phyloP scores from a whole-genome alignment of 2,113 vertebrate species.

The Sylvicapra grimmia region DNA sequence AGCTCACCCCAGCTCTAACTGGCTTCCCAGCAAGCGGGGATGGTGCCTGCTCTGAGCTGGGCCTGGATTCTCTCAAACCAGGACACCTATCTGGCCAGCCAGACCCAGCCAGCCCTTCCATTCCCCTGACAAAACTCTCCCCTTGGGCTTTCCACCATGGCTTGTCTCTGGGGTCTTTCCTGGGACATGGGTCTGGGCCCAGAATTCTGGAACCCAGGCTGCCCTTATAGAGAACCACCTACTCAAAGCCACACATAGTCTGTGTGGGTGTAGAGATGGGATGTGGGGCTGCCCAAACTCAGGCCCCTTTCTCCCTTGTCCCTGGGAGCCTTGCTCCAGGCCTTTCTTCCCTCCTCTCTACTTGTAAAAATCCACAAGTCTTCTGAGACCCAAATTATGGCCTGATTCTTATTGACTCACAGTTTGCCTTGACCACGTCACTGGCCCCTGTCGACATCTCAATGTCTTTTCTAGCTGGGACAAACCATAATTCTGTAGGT shows the following conservation, averaged over 20 bases:
- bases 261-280: background rate
- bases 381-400: background rate
- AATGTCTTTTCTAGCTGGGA: background rate
- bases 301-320: background rate
- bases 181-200: background rate
- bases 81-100: conserved; percentile 22
- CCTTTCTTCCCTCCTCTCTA: background rate
- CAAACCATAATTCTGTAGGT: background rate
- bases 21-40: background rate
- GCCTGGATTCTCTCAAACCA: conserved; percentile 51
- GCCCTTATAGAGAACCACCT: background rate
- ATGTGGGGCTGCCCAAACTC: background rate
- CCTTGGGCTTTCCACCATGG: background rate
- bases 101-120: background rate
- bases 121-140: background rate
- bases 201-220: background rate
- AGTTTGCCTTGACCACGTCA: background rate
- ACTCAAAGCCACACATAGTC: background rate
- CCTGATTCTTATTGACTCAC: background rate
- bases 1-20: conserved; percentile 23
- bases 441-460: background rate
- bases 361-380: background rate
- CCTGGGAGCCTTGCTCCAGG: background rate
- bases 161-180: background rate
- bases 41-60: conserved; percentile 1